A percentile compares a stretch with the other conserved stretches of the same genome.
These are phyloP conservation scores for Dendrocincla tyrannina DNA, from an alignment of 2,797 vertebrate species.

Conservation along the genomic window DNA sequence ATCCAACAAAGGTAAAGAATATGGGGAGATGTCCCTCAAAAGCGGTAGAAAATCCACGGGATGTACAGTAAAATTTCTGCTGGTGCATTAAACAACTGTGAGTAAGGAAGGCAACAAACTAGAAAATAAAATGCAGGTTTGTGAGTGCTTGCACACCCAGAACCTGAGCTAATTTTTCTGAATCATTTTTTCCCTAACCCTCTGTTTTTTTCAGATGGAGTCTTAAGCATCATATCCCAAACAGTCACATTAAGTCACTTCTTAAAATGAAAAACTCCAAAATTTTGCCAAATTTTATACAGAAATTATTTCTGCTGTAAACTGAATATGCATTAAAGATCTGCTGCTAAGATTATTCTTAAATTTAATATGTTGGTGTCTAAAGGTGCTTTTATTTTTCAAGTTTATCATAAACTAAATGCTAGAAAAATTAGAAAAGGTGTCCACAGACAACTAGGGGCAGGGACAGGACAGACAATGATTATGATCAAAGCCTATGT, in stretches of 20 bases:
- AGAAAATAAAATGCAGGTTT: neutral
- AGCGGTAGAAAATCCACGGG: neutral
- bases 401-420: neutral
- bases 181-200: neutral
- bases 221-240: neutral
- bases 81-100: neutral
- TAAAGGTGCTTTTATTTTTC: neutral
- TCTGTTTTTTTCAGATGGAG: rapidly evolving
- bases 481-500: neutral
- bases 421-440: neutral
- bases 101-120: neutral
- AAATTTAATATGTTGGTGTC: neutral
- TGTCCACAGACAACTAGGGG: neutral
- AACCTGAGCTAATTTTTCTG: neutral
- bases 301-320: neutral
- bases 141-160: neutral
- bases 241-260: neutral
- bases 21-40: neutral
- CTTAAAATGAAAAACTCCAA: neutral
- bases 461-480: rapidly evolving
- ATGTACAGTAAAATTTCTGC: neutral
- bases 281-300: neutral
- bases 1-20: neutral
- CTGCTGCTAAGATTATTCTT: neutral
- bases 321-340: neutral